Evolutionary conservation across 2,113 vertebrate genomes (phyloP).

Genomic region (Aspiorhynchus laticeps): DNA sequence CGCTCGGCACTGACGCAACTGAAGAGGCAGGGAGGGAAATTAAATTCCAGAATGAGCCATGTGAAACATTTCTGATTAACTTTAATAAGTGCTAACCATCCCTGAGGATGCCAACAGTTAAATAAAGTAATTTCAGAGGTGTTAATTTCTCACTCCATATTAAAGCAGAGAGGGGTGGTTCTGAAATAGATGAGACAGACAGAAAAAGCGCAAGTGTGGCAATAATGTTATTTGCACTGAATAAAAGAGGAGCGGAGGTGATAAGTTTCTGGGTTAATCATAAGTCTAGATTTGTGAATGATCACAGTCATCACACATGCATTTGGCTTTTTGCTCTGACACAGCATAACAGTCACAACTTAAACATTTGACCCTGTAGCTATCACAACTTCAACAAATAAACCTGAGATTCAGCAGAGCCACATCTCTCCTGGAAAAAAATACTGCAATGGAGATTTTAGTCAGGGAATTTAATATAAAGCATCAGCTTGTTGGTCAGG

Average conservation of each 20-base stretch:
- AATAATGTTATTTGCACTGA: constrained; percentile 15
- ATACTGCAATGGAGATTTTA: not conserved
- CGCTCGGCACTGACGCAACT: not conserved
- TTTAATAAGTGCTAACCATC: constrained; percentile 35
- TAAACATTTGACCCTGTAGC: not conserved
- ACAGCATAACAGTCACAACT: not conserved
- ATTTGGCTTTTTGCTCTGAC: not conserved
- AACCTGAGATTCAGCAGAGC: not conserved
- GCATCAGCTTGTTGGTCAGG: not conserved
- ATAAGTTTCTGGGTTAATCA: not conserved
- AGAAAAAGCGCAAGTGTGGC: not conserved
- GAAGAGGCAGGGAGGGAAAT: constrained; percentile 5
- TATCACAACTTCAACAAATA: not conserved
- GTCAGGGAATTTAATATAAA: not conserved
- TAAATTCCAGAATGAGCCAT: constrained; percentile 15
- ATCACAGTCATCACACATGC: not conserved
- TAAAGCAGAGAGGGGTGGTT: not conserved
- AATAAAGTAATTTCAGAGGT: constrained; percentile 28
- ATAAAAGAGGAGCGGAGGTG: not conserved
- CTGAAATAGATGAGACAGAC: constrained; percentile 21
- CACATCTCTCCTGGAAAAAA: not conserved
- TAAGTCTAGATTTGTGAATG: not conserved
- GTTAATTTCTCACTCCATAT: constrained; percentile 12
- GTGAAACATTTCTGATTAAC: constrained; percentile 38
- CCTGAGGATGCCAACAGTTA: constrained; percentile 28